Conservation (phyloP, 2,113 vertebrate genomes). For the Ophiodon elongatus region DNA sequence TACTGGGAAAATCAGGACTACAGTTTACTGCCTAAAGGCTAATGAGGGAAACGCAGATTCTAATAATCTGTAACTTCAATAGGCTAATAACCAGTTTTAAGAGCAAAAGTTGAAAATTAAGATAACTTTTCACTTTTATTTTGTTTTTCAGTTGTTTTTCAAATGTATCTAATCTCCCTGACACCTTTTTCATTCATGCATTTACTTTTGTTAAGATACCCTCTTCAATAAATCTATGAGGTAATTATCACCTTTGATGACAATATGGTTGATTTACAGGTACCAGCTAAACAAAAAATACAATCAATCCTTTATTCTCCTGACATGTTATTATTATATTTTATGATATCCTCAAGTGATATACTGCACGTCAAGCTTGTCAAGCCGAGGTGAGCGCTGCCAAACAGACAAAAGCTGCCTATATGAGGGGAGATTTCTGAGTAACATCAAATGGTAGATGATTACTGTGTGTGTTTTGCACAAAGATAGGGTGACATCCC, state of each 20-base stretch:
- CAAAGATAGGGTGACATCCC: conserved; percentile 22
- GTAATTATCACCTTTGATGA: conserved; percentile 44
- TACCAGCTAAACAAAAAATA: conserved; percentile 8
- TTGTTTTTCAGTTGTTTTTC: conserved; percentile 1
- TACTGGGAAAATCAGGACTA: not conserved
- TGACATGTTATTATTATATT: conserved; percentile 41
- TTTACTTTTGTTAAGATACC: not conserved
- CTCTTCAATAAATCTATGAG: conserved; percentile 45
- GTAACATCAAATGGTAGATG: conserved; percentile 40
- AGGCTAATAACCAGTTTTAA: not conserved
- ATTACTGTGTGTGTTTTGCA: conserved; percentile 14
- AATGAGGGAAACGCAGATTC: not conserved
- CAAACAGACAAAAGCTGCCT: conserved; percentile 43
- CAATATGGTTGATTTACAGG: conserved; percentile 9
- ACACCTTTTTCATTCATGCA: conserved; percentile 6
- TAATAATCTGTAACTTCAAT: not conserved
- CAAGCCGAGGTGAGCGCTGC: conserved; percentile 24
- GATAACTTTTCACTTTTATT: not conserved
- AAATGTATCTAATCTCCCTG: not conserved
- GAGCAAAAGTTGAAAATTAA: not conserved
- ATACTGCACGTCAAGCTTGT: conserved; percentile 9
- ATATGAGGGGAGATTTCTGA: conserved; percentile 52
- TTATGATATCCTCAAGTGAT: conserved; percentile 60
- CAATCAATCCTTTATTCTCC: conserved; percentile 40
- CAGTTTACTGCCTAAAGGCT: not conserved